Evolutionary conservation across 2,888 invertebrate species (phyloP).

Genomic region (Cheilosia variabilis): DNA sequence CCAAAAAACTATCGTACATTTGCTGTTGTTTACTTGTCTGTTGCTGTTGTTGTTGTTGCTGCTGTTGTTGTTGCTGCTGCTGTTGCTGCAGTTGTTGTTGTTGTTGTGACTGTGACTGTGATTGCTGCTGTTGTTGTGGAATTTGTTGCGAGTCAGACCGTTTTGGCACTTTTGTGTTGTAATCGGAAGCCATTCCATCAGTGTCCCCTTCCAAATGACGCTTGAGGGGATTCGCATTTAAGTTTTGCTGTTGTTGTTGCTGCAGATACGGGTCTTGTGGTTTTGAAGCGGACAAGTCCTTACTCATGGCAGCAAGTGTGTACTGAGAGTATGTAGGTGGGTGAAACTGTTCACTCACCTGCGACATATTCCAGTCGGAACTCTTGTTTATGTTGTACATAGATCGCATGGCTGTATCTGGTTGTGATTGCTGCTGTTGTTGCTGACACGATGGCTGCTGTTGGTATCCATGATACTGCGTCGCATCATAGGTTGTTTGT

Average conservation of each 20-base stretch:
- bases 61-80: conserved; percentile 76
- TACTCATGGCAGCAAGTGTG: conserved; percentile 58
- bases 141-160: conserved; percentile 77
- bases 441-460: conserved; percentile 66
- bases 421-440: conserved; percentile 76
- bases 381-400: conserved; percentile 76
- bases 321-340: conserved; percentile 66
- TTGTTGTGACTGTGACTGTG: conserved; percentile 77
- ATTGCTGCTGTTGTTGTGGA: conserved; percentile 75
- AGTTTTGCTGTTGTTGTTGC: conserved; percentile 30
- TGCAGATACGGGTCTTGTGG: conserved; percentile 60
- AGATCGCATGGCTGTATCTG: conserved; percentile 77
- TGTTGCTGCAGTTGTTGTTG: conserved; percentile 73
- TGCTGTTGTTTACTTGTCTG: conserved; percentile 80
- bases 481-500: conserved; percentile 50
- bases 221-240: conserved; percentile 79
- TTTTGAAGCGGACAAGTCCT: conserved; percentile 57
- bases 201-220: conserved; percentile 77
- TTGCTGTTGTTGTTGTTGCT: conserved; percentile 78
- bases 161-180: conserved; percentile 79
- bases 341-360: conserved; percentile 65
- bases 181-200: conserved; percentile 78
- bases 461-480: conserved; percentile 76
- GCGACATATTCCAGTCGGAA: conserved; percentile 66
- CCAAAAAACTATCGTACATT: conserved; percentile 83